Conservation (phyloP, 2,113 vertebrate genomes). For the Suricata suricatta region DNA sequence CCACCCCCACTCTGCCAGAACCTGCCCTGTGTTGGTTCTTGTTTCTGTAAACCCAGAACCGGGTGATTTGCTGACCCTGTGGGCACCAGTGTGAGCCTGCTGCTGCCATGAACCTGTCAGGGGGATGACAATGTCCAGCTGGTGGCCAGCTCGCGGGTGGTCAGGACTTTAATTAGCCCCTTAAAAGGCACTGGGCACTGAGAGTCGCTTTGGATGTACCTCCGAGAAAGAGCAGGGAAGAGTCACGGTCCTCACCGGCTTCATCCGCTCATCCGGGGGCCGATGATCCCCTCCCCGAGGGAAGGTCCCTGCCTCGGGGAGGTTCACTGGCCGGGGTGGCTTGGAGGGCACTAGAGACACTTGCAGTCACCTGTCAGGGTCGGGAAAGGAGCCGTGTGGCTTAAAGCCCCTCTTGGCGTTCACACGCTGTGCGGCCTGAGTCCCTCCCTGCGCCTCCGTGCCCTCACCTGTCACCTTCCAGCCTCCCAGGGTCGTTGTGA, state of each 20-base stretch:
- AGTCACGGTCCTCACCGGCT: accelerated
- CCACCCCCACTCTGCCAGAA: accelerated
- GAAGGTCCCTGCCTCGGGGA: neutral
- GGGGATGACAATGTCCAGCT: neutral
- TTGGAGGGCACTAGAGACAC: neutral
- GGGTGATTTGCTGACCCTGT: accelerated
- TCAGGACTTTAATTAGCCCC: accelerated
- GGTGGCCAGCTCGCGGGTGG: no score
- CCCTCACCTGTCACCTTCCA: neutral
- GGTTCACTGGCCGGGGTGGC: neutral
- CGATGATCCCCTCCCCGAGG: accelerated
- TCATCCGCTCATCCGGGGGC: accelerated
- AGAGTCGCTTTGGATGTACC: accelerated
- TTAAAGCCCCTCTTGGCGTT: accelerated
- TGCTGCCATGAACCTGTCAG: neutral
- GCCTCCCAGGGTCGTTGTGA: neutral
- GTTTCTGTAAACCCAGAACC: neutral
- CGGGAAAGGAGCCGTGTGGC: accelerated
- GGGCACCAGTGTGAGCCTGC: neutral
- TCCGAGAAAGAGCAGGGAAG: accelerated
- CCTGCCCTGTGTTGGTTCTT: accelerated
- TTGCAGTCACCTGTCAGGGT: no score
- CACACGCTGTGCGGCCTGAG: accelerated
- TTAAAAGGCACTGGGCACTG: accelerated
- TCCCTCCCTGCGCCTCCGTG: neutral